phyloP scores from a whole-genome alignment of 2,888 invertebrate genomes.

The Athalia cordata region DNA sequence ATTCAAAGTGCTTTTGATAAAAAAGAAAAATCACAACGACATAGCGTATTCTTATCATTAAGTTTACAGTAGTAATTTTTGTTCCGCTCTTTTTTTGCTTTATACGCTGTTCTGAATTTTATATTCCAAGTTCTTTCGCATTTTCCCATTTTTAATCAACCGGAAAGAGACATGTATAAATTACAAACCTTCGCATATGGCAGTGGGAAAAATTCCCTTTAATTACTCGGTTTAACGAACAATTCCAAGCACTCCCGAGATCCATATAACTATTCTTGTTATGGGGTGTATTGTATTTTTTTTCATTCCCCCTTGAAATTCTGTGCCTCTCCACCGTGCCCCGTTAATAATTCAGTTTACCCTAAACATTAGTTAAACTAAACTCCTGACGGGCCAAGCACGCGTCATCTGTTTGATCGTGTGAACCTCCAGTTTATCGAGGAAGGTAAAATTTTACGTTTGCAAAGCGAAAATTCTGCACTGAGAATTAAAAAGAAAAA shows the following conservation, averaged over 20 bases:
- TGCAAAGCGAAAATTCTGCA: neutral
- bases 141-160: neutral
- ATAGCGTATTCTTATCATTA: too few species aligned
- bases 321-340: neutral
- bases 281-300: neutral
- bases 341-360: conserved; percentile 41
- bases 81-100: too few species aligned
- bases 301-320: neutral
- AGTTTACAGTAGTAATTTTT: too few species aligned
- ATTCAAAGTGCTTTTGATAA: too few species aligned
- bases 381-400: conserved; percentile 1
- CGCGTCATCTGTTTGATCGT: conserved; percentile 41
- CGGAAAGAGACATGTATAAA: conserved; percentile 4
- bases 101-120: too few species aligned
- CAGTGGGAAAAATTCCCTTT: conserved; percentile 58
- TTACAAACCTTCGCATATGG: conserved; percentile 51
- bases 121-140: too few species aligned
- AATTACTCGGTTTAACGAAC: conserved; percentile 53
- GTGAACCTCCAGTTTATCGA: conserved; percentile 22
- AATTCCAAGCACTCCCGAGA: conserved; percentile 53
- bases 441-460: neutral
- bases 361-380: conserved; percentile 38
- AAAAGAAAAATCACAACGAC: too few species aligned
- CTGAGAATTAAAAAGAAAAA: neutral
- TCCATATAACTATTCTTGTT: conserved; percentile 26